These are phyloP conservation scores for Paradoxurus hermaphroditus DNA, from an alignment of 2,113 vertebrate species.

Conservation along the genomic window DNA sequence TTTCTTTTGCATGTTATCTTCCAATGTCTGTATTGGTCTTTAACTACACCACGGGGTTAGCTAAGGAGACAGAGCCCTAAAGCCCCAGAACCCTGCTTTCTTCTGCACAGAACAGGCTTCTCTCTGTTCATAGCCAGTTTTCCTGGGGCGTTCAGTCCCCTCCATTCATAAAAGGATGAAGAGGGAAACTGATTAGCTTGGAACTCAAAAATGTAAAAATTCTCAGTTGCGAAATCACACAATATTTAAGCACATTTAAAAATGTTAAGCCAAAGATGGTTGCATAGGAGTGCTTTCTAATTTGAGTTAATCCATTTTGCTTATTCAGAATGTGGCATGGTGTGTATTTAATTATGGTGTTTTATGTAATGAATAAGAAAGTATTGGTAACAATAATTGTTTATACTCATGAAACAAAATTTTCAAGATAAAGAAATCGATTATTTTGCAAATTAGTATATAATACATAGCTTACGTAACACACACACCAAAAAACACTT, in stretches of 20 bases:
- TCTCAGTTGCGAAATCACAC: constrained; percentile 31
- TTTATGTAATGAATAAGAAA: constrained; percentile 21
- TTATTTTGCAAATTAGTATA: not conserved
- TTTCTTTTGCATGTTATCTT: not conserved
- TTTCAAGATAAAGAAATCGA: constrained; percentile 29
- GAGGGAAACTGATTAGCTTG: not conserved
- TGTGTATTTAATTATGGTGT: not conserved
- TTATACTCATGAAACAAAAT: not conserved
- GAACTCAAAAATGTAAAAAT: constrained; percentile 1
- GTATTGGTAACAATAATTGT: not conserved
- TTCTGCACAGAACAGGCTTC: not conserved
- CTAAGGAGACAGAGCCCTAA: not conserved
- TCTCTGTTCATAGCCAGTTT: not conserved
- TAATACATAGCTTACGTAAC: not conserved
- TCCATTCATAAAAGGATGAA: not conserved
- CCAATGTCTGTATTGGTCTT: not conserved
- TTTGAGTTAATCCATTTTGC: constrained; percentile 12
- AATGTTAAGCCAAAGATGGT: constrained; percentile 3
- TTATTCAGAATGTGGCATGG: not conserved
- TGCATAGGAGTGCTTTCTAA: constrained; percentile 13
- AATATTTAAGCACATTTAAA: constrained; percentile 21
- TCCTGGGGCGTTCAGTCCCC: not conserved
- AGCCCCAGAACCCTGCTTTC: not conserved
- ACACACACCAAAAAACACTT: not conserved
- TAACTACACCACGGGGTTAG: not conserved